phyloP scores from a whole-genome alignment of 2,797 vertebrate species.

The Cryptoprocta ferox region DNA sequence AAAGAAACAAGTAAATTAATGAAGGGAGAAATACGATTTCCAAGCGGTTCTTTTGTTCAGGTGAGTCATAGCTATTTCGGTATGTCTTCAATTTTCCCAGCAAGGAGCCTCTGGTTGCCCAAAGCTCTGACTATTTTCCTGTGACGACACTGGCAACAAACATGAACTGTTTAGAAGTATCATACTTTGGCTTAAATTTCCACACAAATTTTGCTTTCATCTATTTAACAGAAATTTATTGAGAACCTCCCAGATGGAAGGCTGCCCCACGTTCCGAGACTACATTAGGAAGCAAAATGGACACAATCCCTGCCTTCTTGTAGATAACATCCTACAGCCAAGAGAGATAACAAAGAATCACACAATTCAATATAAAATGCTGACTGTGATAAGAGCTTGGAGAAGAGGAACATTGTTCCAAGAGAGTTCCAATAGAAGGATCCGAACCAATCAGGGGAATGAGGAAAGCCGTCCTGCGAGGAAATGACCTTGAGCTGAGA shows the following conservation, averaged over 20 bases:
- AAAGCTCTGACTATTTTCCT: not conserved
- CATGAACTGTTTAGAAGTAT: not conserved
- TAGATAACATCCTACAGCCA: not conserved
- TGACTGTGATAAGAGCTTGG: not conserved
- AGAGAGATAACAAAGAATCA: not conserved
- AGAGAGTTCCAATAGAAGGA: not conserved
- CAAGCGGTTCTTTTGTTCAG: not conserved
- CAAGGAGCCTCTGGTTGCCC: not conserved
- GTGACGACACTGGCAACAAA: not conserved
- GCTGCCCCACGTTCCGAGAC: not conserved
- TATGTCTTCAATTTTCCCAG: not conserved
- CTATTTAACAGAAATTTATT: slow-evolving; percentile 24
- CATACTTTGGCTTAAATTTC: not conserved
- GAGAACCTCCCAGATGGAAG: not conserved
- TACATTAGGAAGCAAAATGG: not conserved
- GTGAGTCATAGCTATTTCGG: not conserved
- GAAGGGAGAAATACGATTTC: not conserved
- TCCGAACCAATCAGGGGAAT: not conserved
- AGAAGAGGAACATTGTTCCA: not conserved
- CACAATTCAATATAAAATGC: not conserved
- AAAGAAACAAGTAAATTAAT: not conserved
- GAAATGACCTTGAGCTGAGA: not conserved
- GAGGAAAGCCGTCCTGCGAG: not conserved
- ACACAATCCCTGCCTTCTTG: not conserved
- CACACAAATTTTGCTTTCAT: slow-evolving; percentile 12